phyloP scores from a whole-genome alignment of 2,113 vertebrate species.

The Morone chrysops region DNA sequence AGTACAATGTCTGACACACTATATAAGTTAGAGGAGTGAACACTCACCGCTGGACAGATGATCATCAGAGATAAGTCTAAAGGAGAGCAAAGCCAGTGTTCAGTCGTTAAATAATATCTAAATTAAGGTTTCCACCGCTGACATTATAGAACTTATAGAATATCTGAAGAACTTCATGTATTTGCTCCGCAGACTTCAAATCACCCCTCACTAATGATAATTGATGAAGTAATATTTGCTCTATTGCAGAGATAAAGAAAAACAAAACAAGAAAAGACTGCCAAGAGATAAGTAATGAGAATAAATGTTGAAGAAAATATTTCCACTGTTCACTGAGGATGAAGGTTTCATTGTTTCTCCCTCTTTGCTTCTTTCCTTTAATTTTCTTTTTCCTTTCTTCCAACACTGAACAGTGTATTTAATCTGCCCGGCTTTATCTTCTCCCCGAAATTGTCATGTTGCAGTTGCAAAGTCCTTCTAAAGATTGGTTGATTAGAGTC shows the following conservation, averaged over 20 bases:
- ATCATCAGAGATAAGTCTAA: conserved; percentile 39
- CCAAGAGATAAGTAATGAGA: conserved; percentile 67
- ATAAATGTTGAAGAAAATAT: conserved; percentile 66
- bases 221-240: conserved; percentile 59
- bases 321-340: conserved; percentile 62
- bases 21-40: background rate
- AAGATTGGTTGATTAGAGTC: conserved; percentile 71
- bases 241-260: conserved; percentile 51
- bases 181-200: conserved; percentile 65
- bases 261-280: conserved; percentile 45
- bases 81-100: conserved; percentile 32
- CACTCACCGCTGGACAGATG: background rate
- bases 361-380: conserved; percentile 20
- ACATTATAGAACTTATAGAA: conserved; percentile 46
- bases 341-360: conserved; percentile 63
- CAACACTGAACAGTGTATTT: conserved; percentile 44
- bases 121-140: conserved; percentile 40
- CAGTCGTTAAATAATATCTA: background rate
- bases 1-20: background rate
- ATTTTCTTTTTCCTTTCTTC: conserved; percentile 33
- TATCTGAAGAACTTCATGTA: conserved; percentile 51
- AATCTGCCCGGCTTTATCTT: conserved; percentile 66
- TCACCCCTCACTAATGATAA: conserved; percentile 67
- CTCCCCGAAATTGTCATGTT: conserved; percentile 62
- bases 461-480: conserved; percentile 54